A percentile compares a stretch with the other conserved stretches of the same genome.
These are phyloP conservation scores for Enoplosus armatus DNA, from an alignment of 2,797 vertebrate genomes.

Conservation along the genomic window DNA sequence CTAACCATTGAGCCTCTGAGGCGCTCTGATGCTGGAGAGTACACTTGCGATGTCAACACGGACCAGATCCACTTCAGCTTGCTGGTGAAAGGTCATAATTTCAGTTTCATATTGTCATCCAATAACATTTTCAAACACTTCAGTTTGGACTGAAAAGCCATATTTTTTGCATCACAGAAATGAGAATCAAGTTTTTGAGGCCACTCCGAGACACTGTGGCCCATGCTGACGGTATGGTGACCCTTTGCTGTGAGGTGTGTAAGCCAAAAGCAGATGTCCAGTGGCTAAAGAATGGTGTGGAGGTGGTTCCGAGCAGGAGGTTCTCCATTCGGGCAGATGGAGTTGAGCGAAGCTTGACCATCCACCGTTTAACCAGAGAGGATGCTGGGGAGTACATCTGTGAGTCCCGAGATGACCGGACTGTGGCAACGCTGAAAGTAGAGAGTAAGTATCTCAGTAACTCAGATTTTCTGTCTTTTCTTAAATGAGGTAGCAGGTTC, in stretches of 20 bases:
- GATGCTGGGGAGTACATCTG: constrained; percentile 85
- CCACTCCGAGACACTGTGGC: constrained; percentile 84
- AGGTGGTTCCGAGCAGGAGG: constrained; percentile 81
- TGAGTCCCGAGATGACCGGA: constrained; percentile 86
- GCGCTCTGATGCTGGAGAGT: constrained; percentile 87
- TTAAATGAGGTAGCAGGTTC: background rate
- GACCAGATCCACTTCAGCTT: constrained; percentile 89
- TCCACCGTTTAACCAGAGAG: constrained; percentile 82
- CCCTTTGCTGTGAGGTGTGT: constrained; percentile 84
- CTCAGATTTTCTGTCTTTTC: background rate
- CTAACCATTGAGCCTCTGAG: constrained; percentile 88
- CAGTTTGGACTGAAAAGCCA: background rate
- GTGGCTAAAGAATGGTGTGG: constrained; percentile 85
- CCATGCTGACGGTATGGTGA: constrained; percentile 87
- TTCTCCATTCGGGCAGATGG: constrained; percentile 84
- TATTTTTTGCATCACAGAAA: constrained; percentile 77
- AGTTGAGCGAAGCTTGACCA: constrained; percentile 83
- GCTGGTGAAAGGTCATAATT: constrained; percentile 86
- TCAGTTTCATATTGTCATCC: background rate
- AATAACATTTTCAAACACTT: background rate
- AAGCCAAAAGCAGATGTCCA: constrained; percentile 87
- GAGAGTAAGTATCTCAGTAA: constrained; percentile 78
- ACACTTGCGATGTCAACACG: constrained; percentile 87
- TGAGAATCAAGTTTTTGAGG: constrained; percentile 87
- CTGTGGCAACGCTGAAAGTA: constrained; percentile 77